Conservation (phyloP, 2,797 vertebrate species). For the Squalus acanthias region DNA sequence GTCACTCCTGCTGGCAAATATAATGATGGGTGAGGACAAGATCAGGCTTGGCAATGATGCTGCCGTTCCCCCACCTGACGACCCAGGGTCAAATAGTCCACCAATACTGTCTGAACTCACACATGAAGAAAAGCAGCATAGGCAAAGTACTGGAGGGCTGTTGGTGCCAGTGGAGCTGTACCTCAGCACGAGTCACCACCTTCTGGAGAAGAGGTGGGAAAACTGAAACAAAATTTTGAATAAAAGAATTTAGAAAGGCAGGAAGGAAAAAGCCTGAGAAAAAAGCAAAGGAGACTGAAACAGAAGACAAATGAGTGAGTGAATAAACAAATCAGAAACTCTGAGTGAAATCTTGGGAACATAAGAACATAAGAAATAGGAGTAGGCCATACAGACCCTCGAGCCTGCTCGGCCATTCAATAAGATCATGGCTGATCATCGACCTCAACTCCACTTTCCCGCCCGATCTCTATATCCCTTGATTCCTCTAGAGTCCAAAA, state of each 20-base stretch:
- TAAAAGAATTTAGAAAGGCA: background rate
- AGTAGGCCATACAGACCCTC: too few species aligned
- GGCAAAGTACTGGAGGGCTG: background rate
- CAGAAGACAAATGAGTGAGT: background rate
- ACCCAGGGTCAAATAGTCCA: background rate
- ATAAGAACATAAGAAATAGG: too few species aligned
- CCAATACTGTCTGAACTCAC: background rate
- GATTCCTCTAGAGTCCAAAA: too few species aligned
- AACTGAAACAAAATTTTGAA: background rate
- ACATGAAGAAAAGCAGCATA: background rate
- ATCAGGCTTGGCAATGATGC: background rate
- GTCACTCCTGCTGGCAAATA: background rate
- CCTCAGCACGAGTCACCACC: background rate
- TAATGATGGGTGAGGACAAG: background rate
- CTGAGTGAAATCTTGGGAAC: background rate
- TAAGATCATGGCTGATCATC: too few species aligned
- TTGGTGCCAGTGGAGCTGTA: background rate
- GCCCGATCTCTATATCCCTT: too few species aligned
- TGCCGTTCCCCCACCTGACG: background rate
- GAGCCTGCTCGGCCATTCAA: too few species aligned
- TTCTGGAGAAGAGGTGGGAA: background rate
- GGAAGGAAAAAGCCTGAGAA: background rate
- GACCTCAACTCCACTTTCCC: too few species aligned
- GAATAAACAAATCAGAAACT: background rate
- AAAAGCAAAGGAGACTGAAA: background rate